Percentiles rank a stretch among this genome's conserved stretches.
phyloP scores from a whole-genome alignment of 2,113 vertebrate species.

The Indicator maculatus region DNA sequence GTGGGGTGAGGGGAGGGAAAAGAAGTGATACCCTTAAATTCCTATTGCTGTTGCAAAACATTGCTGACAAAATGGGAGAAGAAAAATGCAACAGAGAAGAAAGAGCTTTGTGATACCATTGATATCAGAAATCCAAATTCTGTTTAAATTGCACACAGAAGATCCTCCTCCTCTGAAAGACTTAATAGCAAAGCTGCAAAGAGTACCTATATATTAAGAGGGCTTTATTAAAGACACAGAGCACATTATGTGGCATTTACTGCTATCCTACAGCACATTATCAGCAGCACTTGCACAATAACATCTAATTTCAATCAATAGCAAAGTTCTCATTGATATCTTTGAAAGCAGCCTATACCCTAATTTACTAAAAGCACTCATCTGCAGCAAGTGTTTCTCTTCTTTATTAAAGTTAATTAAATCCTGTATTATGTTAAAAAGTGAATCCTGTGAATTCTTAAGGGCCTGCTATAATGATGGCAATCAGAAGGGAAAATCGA shows the following conservation, averaged over 20 bases:
- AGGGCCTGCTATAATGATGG: background rate
- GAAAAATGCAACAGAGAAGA: background rate
- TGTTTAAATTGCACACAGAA: background rate
- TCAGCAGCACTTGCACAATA: slow-evolving; percentile 3
- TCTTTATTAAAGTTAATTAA: slow-evolving; percentile 25
- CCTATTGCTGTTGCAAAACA: background rate
- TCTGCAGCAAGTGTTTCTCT: background rate
- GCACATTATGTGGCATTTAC: background rate
- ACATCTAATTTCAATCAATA: slow-evolving; percentile 3
- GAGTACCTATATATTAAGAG: background rate
- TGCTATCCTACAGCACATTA: background rate
- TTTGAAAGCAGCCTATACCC: background rate
- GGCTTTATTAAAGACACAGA: background rate
- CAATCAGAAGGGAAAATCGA: background rate
- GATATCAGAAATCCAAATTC: background rate
- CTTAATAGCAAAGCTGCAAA: background rate
- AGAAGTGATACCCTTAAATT: background rate
- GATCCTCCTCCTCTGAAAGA: background rate
- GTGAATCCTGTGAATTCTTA: background rate
- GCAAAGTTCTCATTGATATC: background rate
- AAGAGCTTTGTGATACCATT: background rate
- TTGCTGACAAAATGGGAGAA: background rate
- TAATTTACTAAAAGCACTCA: slow-evolving; percentile 11
- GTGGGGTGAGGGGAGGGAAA: background rate
- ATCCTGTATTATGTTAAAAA: background rate